Evolutionary conservation across 2,113 vertebrate genomes (phyloP), one percentile per base, ranked within the genome.

Genomic region (Hemiprocne comata): DNA sequence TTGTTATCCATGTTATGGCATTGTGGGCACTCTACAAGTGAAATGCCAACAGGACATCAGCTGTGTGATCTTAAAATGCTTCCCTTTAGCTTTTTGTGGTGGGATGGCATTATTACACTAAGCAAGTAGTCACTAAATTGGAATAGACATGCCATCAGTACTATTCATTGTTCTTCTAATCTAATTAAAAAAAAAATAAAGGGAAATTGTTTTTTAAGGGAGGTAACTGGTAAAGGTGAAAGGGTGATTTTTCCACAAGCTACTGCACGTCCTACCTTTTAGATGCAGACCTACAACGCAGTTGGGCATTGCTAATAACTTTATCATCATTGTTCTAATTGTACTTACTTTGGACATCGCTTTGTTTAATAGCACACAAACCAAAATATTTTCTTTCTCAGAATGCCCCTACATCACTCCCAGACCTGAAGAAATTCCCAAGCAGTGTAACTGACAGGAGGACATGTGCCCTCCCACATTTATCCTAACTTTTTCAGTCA

Each of bases 201-300:
- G 91, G 64, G 87, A 91, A 94, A 95, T 74, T 81, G 69, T 75
- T 92, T 96, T 93, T 74, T 81, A 65, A 85, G 57, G 53, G 53
- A 70, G 21, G 15, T 51, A 28, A 58, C 55, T 78, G 40, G 48
- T 88, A 44, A 88, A 88, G 48, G 83, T 80, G 70, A 91, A 76
- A 64, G 51, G 74, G 36, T 42, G 33, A 69, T 61, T 87, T 87
- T 74, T 95, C 84, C 76, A 72, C 10, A 10, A 89, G 38, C 79
- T 57, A 16, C 61, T 60, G 38, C 26, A 40, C 21, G 64, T 91
- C 44, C 0, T 90, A 18, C 65, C 61, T 84, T 89, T 84, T 64
- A 71, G 38, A 76, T 61, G 74, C 72, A 74, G 79, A 86, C 36
- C 75, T 75, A 33, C 20, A 72, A 73, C 92, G 72, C 50, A 80